Evolutionary conservation across 2,113 vertebrate genomes (phyloP).

Genomic region (Arothron firmamentum): DNA sequence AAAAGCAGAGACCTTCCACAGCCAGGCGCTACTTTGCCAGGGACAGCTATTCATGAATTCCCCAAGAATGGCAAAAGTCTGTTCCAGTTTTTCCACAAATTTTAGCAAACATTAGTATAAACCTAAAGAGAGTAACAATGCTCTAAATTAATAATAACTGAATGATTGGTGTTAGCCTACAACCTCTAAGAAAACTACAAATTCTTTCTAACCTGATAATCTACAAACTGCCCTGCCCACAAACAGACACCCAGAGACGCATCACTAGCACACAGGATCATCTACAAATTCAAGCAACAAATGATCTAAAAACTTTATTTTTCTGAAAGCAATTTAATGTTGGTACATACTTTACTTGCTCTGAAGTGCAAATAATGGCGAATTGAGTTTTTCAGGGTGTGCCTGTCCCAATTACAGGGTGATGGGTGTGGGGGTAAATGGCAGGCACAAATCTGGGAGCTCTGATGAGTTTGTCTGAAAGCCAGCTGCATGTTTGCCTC

Average conservation of each 20-base stretch:
- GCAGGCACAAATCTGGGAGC: constrained; percentile 37
- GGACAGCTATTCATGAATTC: constrained; percentile 62
- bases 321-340: constrained; percentile 16
- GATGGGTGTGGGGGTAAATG: constrained; percentile 30
- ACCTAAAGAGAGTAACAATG: background rate
- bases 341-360: constrained; percentile 9
- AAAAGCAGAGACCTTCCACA: constrained; percentile 67
- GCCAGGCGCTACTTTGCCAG: constrained; percentile 42
- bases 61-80: constrained; percentile 38
- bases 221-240: constrained; percentile 25
- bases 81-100: constrained; percentile 4
- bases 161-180: background rate
- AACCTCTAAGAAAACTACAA: constrained; percentile 28
- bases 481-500: constrained; percentile 77
- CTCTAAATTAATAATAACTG: background rate
- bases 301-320: background rate
- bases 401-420: constrained; percentile 36
- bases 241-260: constrained; percentile 35
- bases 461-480: constrained; percentile 78
- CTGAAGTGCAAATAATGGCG: constrained; percentile 17
- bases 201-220: constrained; percentile 17
- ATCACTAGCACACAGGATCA: background rate
- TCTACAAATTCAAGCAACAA: too few relatives aligned
- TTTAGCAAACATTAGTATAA: too few relatives aligned
- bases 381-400: constrained; percentile 21